These are phyloP conservation scores for Pseudorectes ferrugineus DNA, from an alignment of 2,113 vertebrate genomes.

Conservation along the genomic window DNA sequence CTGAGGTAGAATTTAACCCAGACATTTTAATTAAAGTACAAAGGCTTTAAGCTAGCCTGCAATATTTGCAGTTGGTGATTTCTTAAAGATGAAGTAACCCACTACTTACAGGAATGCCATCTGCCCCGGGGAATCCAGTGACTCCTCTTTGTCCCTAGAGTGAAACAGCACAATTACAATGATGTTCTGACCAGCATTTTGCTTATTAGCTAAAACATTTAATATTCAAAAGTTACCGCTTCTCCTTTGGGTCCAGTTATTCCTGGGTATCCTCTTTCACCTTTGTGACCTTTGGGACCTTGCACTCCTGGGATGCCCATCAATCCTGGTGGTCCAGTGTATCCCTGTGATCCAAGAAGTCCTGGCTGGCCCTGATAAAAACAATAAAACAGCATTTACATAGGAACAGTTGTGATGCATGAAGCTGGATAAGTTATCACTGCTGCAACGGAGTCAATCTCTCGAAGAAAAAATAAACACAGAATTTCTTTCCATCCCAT, in stretches of 20 bases:
- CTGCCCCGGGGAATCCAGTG: constrained; percentile 87
- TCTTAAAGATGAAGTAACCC: background rate
- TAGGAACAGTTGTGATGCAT: background rate
- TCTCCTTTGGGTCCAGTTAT: constrained; percentile 85
- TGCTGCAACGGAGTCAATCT: background rate
- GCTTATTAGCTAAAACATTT: background rate
- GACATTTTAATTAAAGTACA: constrained; percentile 11
- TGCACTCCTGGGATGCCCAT: constrained; percentile 82
- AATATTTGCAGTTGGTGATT: background rate
- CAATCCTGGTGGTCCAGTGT: constrained; percentile 79
- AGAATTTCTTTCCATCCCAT: background rate
- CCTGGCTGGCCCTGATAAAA: constrained; percentile 86
- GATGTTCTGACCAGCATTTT: background rate
- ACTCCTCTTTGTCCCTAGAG: constrained; percentile 87
- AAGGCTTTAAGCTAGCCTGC: background rate
- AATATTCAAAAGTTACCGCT: constrained; percentile 69
- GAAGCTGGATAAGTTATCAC: background rate
- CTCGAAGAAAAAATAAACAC: background rate
- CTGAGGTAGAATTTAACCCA: background rate
- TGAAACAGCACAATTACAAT: background rate
- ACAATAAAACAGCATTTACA: background rate
- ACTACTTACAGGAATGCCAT: constrained; percentile 91
- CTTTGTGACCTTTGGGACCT: constrained; percentile 89
- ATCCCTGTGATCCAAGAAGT: constrained; percentile 80
- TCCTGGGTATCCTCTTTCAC: constrained; percentile 80